Evolutionary conservation across 2,113 vertebrate genomes (phyloP).

Genomic region (Bubo bubo): DNA sequence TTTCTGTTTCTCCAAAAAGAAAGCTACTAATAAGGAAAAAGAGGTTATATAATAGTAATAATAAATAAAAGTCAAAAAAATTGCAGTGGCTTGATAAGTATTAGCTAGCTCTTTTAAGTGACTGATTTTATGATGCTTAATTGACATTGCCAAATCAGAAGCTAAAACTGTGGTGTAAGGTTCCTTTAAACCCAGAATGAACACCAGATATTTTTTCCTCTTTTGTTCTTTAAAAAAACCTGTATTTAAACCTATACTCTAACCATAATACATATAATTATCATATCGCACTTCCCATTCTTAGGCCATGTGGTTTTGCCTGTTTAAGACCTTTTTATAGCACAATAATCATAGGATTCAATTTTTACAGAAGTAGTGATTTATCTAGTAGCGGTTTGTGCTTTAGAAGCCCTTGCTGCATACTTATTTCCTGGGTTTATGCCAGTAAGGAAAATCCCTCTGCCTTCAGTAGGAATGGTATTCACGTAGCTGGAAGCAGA

Average conservation of each 20-base stretch:
- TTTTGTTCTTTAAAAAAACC: not conserved
- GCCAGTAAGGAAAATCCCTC: not conserved
- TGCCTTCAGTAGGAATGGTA: not conserved
- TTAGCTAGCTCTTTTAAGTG: not conserved
- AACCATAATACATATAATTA: not conserved
- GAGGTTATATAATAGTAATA: not conserved
- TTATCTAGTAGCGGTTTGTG: not conserved
- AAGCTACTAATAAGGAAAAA: not conserved
- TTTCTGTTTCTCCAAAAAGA: not conserved
- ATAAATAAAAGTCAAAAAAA: not conserved
- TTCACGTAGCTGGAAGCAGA: not conserved
- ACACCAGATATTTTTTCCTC: not conserved
- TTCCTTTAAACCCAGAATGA: not conserved
- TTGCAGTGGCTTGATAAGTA: not conserved
- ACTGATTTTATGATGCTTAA: not conserved
- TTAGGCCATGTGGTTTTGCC: not conserved
- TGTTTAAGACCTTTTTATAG: constrained; percentile 5
- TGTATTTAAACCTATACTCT: not conserved
- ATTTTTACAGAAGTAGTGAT: not conserved
- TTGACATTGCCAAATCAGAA: not conserved
- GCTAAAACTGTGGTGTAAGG: not conserved
- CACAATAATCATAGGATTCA: not conserved
- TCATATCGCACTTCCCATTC: not conserved
- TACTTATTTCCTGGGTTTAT: not conserved
- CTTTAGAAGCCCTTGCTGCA: not conserved